Evolutionary conservation across 2,888 invertebrate species (phyloP), one percentile per base, ranked within the genome.

Genomic region (Xanthorhoe designata): DNA sequence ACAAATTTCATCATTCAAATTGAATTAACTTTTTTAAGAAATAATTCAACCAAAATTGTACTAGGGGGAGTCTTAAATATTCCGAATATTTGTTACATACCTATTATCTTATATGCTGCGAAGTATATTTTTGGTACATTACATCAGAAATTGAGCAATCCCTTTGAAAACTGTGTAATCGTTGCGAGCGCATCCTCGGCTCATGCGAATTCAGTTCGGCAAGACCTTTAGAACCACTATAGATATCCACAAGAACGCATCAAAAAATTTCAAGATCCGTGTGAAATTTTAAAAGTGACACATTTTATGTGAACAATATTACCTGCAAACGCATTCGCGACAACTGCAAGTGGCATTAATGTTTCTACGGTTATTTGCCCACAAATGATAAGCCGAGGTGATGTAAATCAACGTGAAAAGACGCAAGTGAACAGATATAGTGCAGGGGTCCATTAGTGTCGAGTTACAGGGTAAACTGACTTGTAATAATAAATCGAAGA

Each of bases 401-500:
- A 60, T 64, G 55, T 66, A 67, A 63, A 74, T 69, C 56, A 63
- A 69, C 68, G 71, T 75, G 71, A 71, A 68, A 68, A 58, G 61
- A 66, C 59, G 65, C 68, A 71, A 72, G 68, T 55, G 57, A 54
- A 69, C 67, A 72, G 74, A 66, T 52, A 69, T 74, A 70, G 68
- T 75, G 76, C 79, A 75, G 76, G n/a, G 78, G 76, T 84, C 91
- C 90, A 91, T 92, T 90, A 91, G 85, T 77, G 80, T 72, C 52
- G 59, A 74, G 84, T 61, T 64, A 59, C 66, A 15, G 13, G 2
- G 58, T 59, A 35, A 54, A 58, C 54, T 38, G 58, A 17, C 29
- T 10, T 10, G 18, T 15, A 15, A 24, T 19, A 29, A 24, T 32
- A 15, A 56, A 35, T 50, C 15, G 4, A 42, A 60, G 35, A 56